phyloP scores from a whole-genome alignment of 2,113 vertebrate genomes.

The Electrona antarctica region DNA sequence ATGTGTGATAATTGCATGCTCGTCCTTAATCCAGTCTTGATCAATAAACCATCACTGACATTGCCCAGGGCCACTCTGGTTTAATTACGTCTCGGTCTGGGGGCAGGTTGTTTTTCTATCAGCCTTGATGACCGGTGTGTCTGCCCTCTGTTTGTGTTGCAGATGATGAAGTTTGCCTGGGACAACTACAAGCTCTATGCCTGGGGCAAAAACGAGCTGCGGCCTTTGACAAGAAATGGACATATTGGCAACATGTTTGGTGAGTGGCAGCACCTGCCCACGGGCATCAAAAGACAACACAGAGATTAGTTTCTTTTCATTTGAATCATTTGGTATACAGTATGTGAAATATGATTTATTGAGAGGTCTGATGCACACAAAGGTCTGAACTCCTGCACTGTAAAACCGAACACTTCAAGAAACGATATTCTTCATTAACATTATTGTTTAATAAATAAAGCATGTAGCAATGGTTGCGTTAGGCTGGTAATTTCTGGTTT shows the following conservation, averaged over 20 bases:
- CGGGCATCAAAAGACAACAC: too few relatives aligned
- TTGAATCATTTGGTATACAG: too few relatives aligned
- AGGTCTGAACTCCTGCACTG: too few relatives aligned
- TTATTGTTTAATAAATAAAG: too few relatives aligned
- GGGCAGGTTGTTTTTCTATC: constrained; percentile 22
- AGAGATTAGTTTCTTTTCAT: too few relatives aligned
- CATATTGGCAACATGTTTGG: constrained; percentile 96
- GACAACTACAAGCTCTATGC: constrained; percentile 93
- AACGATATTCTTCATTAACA: too few relatives aligned
- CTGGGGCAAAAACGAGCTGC: constrained; percentile 94
- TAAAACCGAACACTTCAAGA: too few relatives aligned
- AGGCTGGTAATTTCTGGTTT: too few relatives aligned
- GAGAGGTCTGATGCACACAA: too few relatives aligned
- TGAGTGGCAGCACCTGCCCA: constrained; percentile 76
- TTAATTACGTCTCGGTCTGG: constrained; percentile 44
- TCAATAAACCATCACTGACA: constrained; percentile 57
- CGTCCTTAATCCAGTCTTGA: constrained; percentile 59
- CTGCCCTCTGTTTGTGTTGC: constrained; percentile 53
- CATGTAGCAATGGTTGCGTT: too few relatives aligned
- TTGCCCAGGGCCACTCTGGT: constrained; percentile 48
- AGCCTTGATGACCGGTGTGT: constrained; percentile 31
- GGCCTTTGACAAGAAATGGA: constrained; percentile 89
- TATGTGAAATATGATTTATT: too few relatives aligned
- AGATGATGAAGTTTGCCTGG: constrained; percentile 99
- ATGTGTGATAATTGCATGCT: constrained; percentile 52